phyloP scores from a whole-genome alignment of 23 tunicate genomes.

The Styela clava region DNA sequence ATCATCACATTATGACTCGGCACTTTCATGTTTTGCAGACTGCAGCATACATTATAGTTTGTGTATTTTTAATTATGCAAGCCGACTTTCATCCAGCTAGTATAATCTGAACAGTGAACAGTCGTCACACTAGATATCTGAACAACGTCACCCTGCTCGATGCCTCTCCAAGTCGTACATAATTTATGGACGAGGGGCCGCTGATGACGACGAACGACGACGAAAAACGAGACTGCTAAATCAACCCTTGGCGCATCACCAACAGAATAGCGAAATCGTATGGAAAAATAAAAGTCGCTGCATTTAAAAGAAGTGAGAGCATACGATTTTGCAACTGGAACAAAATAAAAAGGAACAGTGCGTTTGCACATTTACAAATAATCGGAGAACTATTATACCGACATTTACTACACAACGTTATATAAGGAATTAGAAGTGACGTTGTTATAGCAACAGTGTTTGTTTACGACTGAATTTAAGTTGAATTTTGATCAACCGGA shows the following conservation, averaged over 20 bases:
- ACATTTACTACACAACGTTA: too few species aligned
- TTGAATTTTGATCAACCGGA: too few species aligned
- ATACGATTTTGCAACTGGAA: too few species aligned
- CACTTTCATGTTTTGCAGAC: background rate
- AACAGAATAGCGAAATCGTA: background rate
- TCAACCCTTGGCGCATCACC: background rate
- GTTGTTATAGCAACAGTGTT: too few species aligned
- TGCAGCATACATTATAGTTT: background rate
- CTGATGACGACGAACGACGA: background rate
- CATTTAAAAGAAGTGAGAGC: too few species aligned
- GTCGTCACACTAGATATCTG: background rate
- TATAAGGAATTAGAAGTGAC: too few species aligned
- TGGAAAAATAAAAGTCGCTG: background rate
- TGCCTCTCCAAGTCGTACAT: background rate
- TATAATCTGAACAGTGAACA: background rate
- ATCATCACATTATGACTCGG: too few species aligned
- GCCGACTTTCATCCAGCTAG: background rate
- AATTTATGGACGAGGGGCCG: background rate
- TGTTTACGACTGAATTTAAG: too few species aligned
- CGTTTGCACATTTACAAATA: too few species aligned
- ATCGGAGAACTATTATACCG: too few species aligned
- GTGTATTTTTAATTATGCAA: background rate
- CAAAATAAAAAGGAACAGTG: too few species aligned
- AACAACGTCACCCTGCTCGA: background rate
- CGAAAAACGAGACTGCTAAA: background rate